phyloP scores from a whole-genome alignment of 2,113 vertebrate species.

The Campylomormyrus tamandua region DNA sequence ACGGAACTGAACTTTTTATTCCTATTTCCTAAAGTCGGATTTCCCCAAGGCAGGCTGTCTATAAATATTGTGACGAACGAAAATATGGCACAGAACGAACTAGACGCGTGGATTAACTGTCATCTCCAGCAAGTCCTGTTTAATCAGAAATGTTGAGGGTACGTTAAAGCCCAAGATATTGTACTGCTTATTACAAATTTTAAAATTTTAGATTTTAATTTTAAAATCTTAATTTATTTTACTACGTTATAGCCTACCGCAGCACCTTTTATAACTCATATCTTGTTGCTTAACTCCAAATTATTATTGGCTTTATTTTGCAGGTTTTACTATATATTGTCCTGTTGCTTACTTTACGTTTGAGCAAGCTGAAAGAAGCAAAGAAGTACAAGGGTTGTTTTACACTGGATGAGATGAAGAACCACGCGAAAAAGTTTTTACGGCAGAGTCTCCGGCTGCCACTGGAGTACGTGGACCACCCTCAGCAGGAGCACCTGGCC shows the following conservation, averaged over 20 bases:
- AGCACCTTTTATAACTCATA: background rate
- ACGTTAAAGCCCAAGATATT: background rate
- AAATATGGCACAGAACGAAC: conserved; percentile 16
- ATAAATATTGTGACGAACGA: background rate
- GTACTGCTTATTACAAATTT: background rate
- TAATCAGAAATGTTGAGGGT: conserved; percentile 11
- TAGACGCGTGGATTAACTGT: background rate
- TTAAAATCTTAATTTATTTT: background rate
- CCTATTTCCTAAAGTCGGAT: conserved; percentile 48
- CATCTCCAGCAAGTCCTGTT: background rate
- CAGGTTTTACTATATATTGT: background rate
- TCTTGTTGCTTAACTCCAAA: background rate
- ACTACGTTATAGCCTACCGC: background rate
- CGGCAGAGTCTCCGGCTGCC: background rate
- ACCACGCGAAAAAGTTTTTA: conserved; percentile 1
- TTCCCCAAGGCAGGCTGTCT: conserved; percentile 39
- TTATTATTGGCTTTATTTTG: background rate
- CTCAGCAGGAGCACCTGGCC: background rate
- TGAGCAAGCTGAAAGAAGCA: background rate
- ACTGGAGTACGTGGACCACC: accelerated
- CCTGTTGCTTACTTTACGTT: background rate
- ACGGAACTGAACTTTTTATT: conserved; percentile 28
- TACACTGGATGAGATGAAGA: background rate
- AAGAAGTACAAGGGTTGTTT: conserved; percentile 30
- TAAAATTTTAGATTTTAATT: background rate